Evolutionary conservation across 2,113 vertebrate species (phyloP), one percentile per base, ranked within the genome.

Genomic region (Planiliza haematocheilus): DNA sequence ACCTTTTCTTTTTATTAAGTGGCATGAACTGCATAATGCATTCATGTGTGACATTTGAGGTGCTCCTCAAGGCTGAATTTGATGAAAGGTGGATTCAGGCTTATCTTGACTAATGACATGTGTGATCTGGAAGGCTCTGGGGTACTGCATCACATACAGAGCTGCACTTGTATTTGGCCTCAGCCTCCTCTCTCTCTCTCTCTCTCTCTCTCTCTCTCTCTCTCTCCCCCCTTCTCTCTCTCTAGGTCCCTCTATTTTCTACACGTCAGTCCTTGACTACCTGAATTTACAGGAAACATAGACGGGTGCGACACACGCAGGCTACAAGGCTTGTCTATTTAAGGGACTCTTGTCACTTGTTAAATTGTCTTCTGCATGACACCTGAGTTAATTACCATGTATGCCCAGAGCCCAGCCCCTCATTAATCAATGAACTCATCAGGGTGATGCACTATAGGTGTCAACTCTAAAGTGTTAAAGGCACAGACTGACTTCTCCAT

Each of bases 51-150:
- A 42, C 42, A 34, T 65, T 7, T 61, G 64, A 74, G 66, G 72
- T 51, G 58, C 36, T 64, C 34, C 74, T 77, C 66, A 71, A 79
- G 68, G 67, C 82, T 60, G 38, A 58, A 61, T 79, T 61, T 86
- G 65, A 81, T 70, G n/a, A 77, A 62, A 73, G 37, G 24, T 70
- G 60, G 49, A 56, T 77, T 67, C 69, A 43, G 66, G 79, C 79
- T 86, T 85, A 79, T 82, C 63, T 77, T 72, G 85, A 86, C 68
- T 84, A 83, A 91, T 90, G 87, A 79, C 76, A 75, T 82, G 74
- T 74, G 74, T 84, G 83, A 90, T 86, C 56, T 39, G 34, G 49
- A 68, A 74, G 75, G 65, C 81, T 83, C 79, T 49, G 17, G 67
- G 79, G 86, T 77, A 67, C 88, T 65, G 84, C 88, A 90, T 78